Evolutionary conservation across 2,888 invertebrate genomes (phyloP), one percentile per base, ranked within the genome.

Genomic region (Phyto melanocephala): DNA sequence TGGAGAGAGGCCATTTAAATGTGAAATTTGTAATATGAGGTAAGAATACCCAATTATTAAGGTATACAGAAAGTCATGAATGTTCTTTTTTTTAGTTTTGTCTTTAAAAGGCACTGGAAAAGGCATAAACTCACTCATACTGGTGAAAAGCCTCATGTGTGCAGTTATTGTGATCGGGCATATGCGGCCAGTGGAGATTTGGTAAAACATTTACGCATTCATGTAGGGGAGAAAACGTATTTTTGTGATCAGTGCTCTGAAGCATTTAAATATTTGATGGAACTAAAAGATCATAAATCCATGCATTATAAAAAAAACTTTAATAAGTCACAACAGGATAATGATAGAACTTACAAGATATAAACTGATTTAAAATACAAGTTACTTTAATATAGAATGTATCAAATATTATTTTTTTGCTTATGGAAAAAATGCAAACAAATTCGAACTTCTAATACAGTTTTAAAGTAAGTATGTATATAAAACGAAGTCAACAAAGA

Each of bases 171-270:
- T 87, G 92, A 92, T 45, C 92, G 92, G 2, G 92, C 93, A n/a
- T 93, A 93, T 90, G 90, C 93, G 0, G 93, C 93, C 83, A 93
- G 93, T 89, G 93, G 93, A 86, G 93, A 93, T 87, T 90, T 93
- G 62, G 91, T 92, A 74, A 93, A 93, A 68, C 93, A 93, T 86
- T 91, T 91, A 80, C 88, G 93, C 0, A 88, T 90, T 11, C 93
- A 93, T 85, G 87, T 93, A 11, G 93, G 93, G 1, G 92, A 92
- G 85, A 93, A 93, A 78, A 92, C 92, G 2, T 93, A 93, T 87
- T 91, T 92, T 92, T 93, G 89, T 76, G 81, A 87, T 4, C 83
- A 87, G 54, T 90, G 89, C 76, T 84, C 87, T 3, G 56, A 78
- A 22, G 50, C 83, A 5, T 86, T 86, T 68, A 85, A 85, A 62